Evolutionary conservation across 2,888 invertebrate genomes (phyloP), one percentile per base, ranked within the genome.

Genomic region (Trypoxylon attenuatum): DNA sequence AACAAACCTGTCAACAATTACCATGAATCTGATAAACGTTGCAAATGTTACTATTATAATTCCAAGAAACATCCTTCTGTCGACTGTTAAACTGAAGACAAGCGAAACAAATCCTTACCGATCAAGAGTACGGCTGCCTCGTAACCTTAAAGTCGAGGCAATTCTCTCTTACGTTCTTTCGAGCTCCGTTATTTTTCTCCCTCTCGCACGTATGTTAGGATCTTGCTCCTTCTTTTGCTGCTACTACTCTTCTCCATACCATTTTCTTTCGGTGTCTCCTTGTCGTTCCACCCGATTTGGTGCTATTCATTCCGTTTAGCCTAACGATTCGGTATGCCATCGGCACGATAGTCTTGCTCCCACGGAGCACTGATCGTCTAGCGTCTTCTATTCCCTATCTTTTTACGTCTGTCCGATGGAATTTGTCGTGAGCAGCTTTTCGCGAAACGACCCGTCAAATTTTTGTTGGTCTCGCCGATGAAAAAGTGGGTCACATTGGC

Each of bases 231-330:
- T n/a, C 29, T 27, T 15, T 54, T 23, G 25, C 25, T 39, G 51
- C 49, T 15, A 22, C 27, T 29, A 22, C 41, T 15, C 15, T 39
- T 39, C 38, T 58, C 45, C 45, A 38, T 45, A 42, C 45, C 62
- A 47, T 51, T 50, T 61, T 51, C 46, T 45, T 51, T 41, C 45
- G 38, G 25, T 65, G 57, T 61, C 33, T 54, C 42, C n/a, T 33
- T 15, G 41, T 43, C 25, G 54, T 62, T 73, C 53, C 50, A 16
- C 47, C 49, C 61, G 69, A 76, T 76, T 74, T 73, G 61, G 45
- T 41, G 54, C 66, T 54, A 73, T 76, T 55, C 68, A 62, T 77
- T 76, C 58, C 54, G 47, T 68, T 78, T 76, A 70, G 61, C 45
- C 52, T 63, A 72, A 68, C 69, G 60, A 54, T 33, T 43, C 72